Conservation (phyloP, 1,140 invertebrate species). For the roundworm (Caenorhabditis elegans) region DNA sequence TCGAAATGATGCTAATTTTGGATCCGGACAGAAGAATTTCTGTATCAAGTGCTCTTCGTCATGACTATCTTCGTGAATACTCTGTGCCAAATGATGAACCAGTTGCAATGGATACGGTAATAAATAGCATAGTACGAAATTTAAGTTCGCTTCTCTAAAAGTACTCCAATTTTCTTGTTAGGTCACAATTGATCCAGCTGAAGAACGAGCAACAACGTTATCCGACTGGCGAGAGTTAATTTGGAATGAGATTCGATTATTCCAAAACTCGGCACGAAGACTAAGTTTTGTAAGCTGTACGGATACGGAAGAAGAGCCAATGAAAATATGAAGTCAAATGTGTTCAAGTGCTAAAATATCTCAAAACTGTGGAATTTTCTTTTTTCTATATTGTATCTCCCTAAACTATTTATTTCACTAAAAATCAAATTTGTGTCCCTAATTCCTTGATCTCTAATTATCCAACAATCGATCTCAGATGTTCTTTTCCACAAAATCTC, state of each 20-base stretch:
- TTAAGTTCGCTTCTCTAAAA: not conserved
- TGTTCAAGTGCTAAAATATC: not conserved
- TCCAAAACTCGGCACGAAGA: slow-evolving; percentile 19
- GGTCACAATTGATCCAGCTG: slow-evolving; percentile 55
- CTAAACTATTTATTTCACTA: not conserved
- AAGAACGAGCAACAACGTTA: slow-evolving; percentile 50
- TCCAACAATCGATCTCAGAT: not conserved
- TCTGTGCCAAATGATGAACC: slow-evolving; percentile 59
- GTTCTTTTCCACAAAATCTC: not conserved
- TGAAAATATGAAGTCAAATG: not conserved
- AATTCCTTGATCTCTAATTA: not conserved
- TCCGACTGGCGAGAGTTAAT: slow-evolving; percentile 60
- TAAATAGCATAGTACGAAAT: not conserved
- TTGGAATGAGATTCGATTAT: slow-evolving; percentile 53
- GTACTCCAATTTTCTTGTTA: not conserved
- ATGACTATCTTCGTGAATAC: slow-evolving; percentile 48
- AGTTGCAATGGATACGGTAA: slow-evolving; percentile 47
- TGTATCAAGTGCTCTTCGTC: slow-evolving; percentile 48
- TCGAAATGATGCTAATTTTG: slow-evolving; percentile 90
- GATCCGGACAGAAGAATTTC: slow-evolving; percentile 77
- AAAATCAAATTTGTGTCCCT: too few species aligned
- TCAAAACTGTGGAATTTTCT: too few species aligned
- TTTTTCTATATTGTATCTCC: not conserved
- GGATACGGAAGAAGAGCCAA: slow-evolving; percentile 34
- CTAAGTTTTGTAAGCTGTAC: slow-evolving; percentile 25